Percentiles rank a stretch among this genome's conserved stretches.
These are phyloP conservation scores for Ctenodactylus gundi DNA, from an alignment of 2,113 vertebrate species.

Conservation along the genomic window DNA sequence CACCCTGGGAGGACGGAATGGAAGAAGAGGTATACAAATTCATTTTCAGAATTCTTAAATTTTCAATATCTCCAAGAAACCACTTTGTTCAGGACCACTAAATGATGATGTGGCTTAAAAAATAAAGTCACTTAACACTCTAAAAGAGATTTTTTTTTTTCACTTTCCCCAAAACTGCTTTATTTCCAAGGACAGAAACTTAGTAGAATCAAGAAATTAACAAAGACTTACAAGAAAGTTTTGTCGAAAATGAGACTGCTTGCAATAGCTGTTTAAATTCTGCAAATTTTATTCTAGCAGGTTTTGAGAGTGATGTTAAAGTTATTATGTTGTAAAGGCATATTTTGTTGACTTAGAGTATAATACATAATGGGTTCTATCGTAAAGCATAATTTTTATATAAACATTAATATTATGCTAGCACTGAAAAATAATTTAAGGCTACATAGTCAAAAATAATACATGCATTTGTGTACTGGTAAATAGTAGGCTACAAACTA, in stretches of 20 bases:
- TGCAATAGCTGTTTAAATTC: no score
- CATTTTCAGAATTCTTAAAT: neutral
- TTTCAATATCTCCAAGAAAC: rapidly evolving
- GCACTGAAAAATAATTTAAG: slow-evolving; percentile 67
- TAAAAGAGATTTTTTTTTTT: neutral
- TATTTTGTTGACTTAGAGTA: slow-evolving; percentile 6
- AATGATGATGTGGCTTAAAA: no score
- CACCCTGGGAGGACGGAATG: neutral
- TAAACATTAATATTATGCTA: slow-evolving; percentile 62
- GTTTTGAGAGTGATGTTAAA: slow-evolving; percentile 39
- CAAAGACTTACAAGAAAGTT: neutral
- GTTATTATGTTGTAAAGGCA: neutral
- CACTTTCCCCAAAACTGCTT: neutral
- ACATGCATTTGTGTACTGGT: slow-evolving; percentile 22
- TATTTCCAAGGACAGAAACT: neutral
- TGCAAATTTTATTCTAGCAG: neutral
- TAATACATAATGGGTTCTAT: neutral
- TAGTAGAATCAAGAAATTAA: neutral
- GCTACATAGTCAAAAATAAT: slow-evolving; percentile 52
- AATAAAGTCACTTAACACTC: no score
- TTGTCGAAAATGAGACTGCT: neutral
- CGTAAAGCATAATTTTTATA: slow-evolving; percentile 38
- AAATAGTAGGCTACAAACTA: slow-evolving; percentile 63
- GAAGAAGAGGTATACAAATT: neutral
- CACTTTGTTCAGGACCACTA: neutral